Conservation (phyloP, 2,888 invertebrate species). For the Allygus modestus region DNA sequence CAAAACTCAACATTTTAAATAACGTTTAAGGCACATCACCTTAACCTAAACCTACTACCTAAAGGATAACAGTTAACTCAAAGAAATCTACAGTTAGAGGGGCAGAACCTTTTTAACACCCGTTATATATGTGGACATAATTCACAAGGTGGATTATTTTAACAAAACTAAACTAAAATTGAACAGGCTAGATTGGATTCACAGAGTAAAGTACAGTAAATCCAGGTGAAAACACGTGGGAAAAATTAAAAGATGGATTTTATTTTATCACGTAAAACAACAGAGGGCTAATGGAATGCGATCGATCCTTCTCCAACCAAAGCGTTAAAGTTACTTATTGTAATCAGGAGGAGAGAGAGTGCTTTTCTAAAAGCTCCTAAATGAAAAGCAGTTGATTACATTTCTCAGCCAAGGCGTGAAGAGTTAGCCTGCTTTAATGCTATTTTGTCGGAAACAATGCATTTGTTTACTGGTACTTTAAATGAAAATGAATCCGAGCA, state of each 20-base stretch:
- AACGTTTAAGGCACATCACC: too few species aligned
- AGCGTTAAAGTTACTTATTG: conserved; percentile 25
- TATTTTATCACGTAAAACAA: conserved; percentile 17
- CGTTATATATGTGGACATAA: too few species aligned
- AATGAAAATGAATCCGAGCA: not conserved
- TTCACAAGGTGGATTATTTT: too few species aligned
- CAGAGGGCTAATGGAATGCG: not conserved
- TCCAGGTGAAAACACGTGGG: too few species aligned
- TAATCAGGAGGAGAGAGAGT: conserved; percentile 13
- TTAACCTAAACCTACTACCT: too few species aligned
- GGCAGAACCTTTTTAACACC: too few species aligned
- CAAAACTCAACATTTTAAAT: too few species aligned
- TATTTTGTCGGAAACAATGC: not conserved
- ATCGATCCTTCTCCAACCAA: not conserved
- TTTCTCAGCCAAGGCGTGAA: conserved; percentile 6
- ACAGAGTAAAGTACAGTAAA: too few species aligned
- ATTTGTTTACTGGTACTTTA: not conserved
- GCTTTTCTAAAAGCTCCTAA: conserved; percentile 25
- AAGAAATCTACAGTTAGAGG: too few species aligned
- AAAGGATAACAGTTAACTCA: too few species aligned
- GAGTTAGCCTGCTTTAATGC: not conserved
- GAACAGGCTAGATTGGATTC: too few species aligned
- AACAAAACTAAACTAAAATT: too few species aligned
- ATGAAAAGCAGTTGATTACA: conserved; percentile 42
- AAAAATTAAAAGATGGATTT: not conserved